Evolutionary conservation across 2,797 vertebrate species (phyloP).

Genomic region (Adelosebastes latens): DNA sequence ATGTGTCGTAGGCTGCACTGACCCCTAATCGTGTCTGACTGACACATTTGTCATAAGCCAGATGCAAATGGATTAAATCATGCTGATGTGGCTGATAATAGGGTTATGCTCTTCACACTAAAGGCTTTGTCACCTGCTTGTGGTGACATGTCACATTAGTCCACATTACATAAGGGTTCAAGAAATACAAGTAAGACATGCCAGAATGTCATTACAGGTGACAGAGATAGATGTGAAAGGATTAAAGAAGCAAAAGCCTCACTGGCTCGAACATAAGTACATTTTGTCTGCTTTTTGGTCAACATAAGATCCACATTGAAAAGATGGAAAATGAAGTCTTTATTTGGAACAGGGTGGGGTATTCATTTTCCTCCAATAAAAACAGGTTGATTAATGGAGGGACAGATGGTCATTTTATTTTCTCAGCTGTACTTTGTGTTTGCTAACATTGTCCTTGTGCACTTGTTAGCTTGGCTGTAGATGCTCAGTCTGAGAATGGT

Average conservation of each 20-base stretch:
- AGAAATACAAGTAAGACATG: neutral
- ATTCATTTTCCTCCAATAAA: neutral
- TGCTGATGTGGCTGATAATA: conserved; percentile 27
- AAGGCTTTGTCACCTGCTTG: neutral
- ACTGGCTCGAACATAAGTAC: neutral
- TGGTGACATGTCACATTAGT: conserved; percentile 20
- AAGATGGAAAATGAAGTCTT: neutral
- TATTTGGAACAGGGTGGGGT: neutral
- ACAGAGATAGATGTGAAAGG: neutral
- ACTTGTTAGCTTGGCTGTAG: neutral
- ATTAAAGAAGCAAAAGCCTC: neutral
- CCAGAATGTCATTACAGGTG: neutral
- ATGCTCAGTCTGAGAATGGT: neutral
- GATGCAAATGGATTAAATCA: conserved; percentile 26
- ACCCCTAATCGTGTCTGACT: neutral
- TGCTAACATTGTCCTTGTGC: neutral
- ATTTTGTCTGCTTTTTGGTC: neutral
- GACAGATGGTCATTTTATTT: neutral
- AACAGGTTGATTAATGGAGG: neutral
- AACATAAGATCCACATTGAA: neutral
- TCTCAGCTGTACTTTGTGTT: neutral
- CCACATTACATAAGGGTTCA: neutral
- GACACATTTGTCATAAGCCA: neutral
- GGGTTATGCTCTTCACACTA: neutral
- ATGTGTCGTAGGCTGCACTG: neutral